Base-by-base conservation (phyloP, 2,797 vertebrate species). In the Orientallactaga sibirica region DNA sequence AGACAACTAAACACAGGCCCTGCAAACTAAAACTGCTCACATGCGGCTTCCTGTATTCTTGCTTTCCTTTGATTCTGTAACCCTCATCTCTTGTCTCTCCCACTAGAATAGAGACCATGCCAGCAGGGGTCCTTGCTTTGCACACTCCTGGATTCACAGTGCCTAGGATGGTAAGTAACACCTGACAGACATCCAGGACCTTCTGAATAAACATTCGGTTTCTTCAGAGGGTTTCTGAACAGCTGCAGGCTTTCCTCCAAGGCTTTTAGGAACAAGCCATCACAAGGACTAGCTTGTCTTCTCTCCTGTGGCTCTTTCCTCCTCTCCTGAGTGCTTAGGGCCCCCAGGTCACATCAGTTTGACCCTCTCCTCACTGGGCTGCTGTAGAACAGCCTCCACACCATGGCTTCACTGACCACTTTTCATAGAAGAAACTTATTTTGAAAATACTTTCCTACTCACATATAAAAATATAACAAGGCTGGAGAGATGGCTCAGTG, bases 371-470 rank as follows among this genome's bases (percentile, higher is more conserved):
- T 71, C 62, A 19, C 25, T 73, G 64, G 77, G n/a, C n/a, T 88
- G 27, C 68, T 18, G 3, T 24, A 25, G 10, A 70, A 92, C 20
- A 37, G 75, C 29, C 27, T 71, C 75, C 43, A 7, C 14, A 29
- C 33, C 22, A 33, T 2, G 0, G 43, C 55, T 58, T 81, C 58
- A n/a, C 37, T 25, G 48, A 73, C 43, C 27, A 70, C 18, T 77
- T 67, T 33, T 70, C 9, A 74, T 33, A 55, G 68, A 70, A 86
- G 77, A 94, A 80, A 19, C 33, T 33, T 86, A 55, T 67, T 81
- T 85, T 74, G 68, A 85, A 92, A 62, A 71, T 29, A 1, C 70
- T 82, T 90, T 86, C 82, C 87, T 79, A 24, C n/a, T 86, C 55
- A 71, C 48, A 48, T 19, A 75, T 25, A 55, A 88, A 94, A 88